These are phyloP conservation scores for Pollenia amentaria DNA, from an alignment of 2,888 invertebrate species.

Conservation along the genomic window DNA sequence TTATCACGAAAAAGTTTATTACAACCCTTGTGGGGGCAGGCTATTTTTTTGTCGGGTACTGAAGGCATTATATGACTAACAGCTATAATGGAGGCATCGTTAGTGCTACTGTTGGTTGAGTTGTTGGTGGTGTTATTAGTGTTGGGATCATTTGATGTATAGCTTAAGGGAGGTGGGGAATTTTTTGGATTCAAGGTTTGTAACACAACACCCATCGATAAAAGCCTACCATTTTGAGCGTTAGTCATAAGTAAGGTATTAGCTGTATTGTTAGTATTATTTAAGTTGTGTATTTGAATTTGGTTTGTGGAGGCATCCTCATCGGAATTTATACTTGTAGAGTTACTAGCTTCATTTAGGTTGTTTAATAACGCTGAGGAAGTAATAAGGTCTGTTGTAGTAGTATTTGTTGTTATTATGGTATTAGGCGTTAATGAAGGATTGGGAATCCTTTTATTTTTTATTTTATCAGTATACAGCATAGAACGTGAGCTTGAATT, in stretches of 20 bases:
- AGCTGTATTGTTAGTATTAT: conserved; percentile 25
- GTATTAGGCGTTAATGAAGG: conserved; percentile 35
- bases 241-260: conserved; percentile 48
- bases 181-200: conserved; percentile 58
- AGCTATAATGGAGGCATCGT: conserved; percentile 75
- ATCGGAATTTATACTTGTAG: conserved; percentile 55
- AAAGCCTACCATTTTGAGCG: conserved; percentile 48
- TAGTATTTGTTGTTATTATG: conserved; percentile 44
- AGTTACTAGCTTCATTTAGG: conserved; percentile 54
- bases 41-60: conserved; percentile 63
- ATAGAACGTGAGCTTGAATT: conserved; percentile 28
- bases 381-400: conserved; percentile 41
- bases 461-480: conserved; percentile 73
- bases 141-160: not conserved
- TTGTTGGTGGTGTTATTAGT: conserved; percentile 51
- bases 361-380: conserved; percentile 34
- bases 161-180: not conserved
- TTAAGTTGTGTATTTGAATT: conserved; percentile 45
- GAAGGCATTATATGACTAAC: conserved; percentile 73
- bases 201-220: conserved; percentile 55
- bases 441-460: conserved; percentile 54
- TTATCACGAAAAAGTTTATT: conserved; percentile 98
- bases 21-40: conserved; percentile 87
- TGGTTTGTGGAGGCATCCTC: conserved; percentile 48
- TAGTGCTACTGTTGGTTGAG: conserved; percentile 33